Evolutionary conservation across 1,140 invertebrate species (phyloP), one percentile per base, ranked within the genome.

Genomic region (Drosophila oshimai): DNA sequence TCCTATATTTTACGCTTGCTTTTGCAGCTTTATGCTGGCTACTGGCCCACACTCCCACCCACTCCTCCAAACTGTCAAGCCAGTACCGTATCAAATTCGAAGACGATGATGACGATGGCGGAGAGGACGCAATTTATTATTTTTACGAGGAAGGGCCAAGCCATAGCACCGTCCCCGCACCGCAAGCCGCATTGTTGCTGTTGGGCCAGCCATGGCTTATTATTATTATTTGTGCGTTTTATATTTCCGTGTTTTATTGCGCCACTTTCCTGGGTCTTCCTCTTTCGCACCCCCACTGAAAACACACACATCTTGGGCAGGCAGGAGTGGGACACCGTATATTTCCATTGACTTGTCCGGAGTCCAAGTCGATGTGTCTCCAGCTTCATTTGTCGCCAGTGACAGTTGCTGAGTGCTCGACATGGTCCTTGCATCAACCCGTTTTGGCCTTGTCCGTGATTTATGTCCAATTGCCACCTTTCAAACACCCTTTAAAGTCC

Each of bases 201-300:
- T 53, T 51, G 37, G 53, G 41, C 54, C 34, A 15, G 22, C 22
- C 68, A 65, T 64, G 72, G 80, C 81, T 87, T 86, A 87, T 87
- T 86, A 86, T 86, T 84, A 87, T 80, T 84, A 84, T 84, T 84
- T 86, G 76, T 86, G 80, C 80, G 80, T 87, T 87, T 86, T 87
- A 86, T 86, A 87, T 86, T 86, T 86, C 80, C 80, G 80, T 86
- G 73, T 87, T 86, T 87, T 86, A 86, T 86, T 86, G 81, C 80
- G 68, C 72, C 81, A 81, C 74, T 84, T 79, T 79, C 69, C 60
- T 78, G 53, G 18, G 28, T 53, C 34, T 42, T 41, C 67, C 55
- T 49, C 22, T 42, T 20, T 42, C n/a, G 15, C 49, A 15, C 18
- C 26, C 26, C 34, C 47, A 15, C 34, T 18, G 42, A 28, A 31